Conservation (phyloP, 2,888 invertebrate species). For the Hylaea fasciaria region DNA sequence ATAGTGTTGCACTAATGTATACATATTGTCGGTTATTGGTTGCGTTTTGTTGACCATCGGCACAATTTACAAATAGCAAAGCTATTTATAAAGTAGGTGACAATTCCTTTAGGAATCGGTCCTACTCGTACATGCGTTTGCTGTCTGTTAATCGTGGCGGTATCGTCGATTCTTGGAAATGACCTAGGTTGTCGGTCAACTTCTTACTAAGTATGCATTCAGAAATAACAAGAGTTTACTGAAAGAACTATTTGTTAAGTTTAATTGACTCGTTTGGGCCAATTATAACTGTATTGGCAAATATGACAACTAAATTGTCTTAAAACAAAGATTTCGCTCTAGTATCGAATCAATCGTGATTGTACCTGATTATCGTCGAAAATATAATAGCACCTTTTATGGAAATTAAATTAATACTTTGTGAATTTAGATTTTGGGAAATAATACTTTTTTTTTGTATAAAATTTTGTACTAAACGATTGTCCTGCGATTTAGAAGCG, state of each 20-base stretch:
- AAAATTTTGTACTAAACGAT: constrained; percentile 80
- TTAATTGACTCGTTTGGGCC: constrained; percentile 73
- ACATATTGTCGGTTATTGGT: constrained; percentile 30
- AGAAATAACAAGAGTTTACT: constrained; percentile 53
- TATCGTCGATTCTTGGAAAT: neutral
- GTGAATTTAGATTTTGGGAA: constrained; percentile 79
- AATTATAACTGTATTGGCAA: constrained; percentile 47
- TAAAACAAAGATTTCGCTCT: constrained; percentile 25
- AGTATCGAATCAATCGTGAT: constrained; percentile 51
- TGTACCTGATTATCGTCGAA: constrained; percentile 57
- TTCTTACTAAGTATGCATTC: constrained; percentile 42
- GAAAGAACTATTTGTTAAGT: constrained; percentile 44
- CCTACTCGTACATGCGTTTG: too few species aligned
- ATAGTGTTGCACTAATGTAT: constrained; percentile 22
- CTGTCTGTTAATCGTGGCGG: too few species aligned
- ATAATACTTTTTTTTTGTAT: constrained; percentile 78
- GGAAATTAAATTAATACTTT: constrained; percentile 78
- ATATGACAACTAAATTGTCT: constrained; percentile 30
- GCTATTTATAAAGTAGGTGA: neutral
- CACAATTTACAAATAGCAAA: neutral
- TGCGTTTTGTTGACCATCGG: constrained; percentile 11
- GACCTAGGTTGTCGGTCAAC: constrained; percentile 30
- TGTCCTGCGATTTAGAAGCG: constrained; percentile 66
- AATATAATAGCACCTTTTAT: constrained; percentile 68
- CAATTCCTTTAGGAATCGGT: neutral